Percentiles rank a stretch among this genome's conserved stretches.
Evolutionary conservation across 2,113 vertebrate species (phyloP).

Genomic region (Python bivittatus): DNA sequence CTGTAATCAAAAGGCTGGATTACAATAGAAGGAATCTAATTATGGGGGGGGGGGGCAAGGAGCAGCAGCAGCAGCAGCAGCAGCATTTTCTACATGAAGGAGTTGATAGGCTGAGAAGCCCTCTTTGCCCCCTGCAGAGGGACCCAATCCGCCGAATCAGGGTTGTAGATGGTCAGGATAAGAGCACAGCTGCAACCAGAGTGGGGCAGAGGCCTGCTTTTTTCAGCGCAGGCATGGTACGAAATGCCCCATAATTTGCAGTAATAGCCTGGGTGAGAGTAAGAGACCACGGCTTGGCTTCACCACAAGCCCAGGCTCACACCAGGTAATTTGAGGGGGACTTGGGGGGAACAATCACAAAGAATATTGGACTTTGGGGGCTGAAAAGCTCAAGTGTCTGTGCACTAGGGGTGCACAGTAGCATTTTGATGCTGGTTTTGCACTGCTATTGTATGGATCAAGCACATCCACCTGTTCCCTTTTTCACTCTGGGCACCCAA

Average conservation of each 20-base stretch:
- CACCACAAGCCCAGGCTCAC: not conserved
- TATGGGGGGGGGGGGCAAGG: not conserved
- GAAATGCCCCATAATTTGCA: not conserved
- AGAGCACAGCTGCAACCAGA: too few species aligned
- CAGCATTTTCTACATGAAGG: fast-evolving
- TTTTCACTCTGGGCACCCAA: not conserved
- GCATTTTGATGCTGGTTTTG: not conserved
- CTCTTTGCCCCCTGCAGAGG: not conserved
- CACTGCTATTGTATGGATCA: not conserved
- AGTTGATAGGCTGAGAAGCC: not conserved
- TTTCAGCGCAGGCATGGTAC: too few species aligned
- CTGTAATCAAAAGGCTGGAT: not conserved
- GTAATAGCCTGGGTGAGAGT: not conserved
- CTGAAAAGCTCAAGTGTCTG: not conserved
- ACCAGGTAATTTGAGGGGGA: not conserved
- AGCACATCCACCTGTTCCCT: not conserved
- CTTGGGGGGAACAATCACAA: not conserved
- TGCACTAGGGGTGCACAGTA: not conserved
- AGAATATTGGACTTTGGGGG: not conserved
- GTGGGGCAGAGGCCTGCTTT: not conserved
- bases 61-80: not conserved
- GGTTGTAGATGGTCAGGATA: not conserved
- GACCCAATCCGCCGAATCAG: not conserved
- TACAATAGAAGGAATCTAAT: not conserved
- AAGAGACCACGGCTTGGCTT: not conserved